phyloP scores from a whole-genome alignment of 2,113 vertebrate species.

The Crypturellus undulatus region DNA sequence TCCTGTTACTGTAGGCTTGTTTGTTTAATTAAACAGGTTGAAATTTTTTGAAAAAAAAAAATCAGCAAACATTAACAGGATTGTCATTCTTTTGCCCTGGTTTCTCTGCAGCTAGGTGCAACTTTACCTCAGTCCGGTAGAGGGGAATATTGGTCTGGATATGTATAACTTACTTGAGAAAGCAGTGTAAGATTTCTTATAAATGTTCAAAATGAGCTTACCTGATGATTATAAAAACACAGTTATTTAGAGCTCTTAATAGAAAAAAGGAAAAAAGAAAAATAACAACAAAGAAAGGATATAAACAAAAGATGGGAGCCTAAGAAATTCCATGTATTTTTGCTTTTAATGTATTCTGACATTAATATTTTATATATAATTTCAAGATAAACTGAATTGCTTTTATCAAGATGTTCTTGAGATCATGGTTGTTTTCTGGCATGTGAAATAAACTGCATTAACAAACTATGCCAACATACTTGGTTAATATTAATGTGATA shows the following conservation, averaged over 20 bases:
- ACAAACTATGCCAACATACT: background rate
- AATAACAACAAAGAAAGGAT: background rate
- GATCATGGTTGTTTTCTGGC: background rate
- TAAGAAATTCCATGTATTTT: conserved; percentile 25
- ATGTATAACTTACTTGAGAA: background rate
- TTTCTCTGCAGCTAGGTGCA: conserved; percentile 29
- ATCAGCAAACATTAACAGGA: background rate
- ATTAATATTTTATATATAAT: background rate
- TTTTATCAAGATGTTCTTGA: background rate
- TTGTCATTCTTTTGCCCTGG: background rate
- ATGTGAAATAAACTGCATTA: background rate
- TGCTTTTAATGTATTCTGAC: background rate
- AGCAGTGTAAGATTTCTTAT: background rate
- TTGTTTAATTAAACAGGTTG: conserved; percentile 35
- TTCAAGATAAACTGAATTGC: background rate
- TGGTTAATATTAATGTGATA: background rate
- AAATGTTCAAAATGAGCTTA: conserved; percentile 47
- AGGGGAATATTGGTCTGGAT: conserved; percentile 69
- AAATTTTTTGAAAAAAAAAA: conserved; percentile 11
- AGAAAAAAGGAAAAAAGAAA: background rate
- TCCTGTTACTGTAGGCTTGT: background rate
- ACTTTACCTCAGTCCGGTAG: conserved; percentile 62
- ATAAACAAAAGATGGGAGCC: conserved; percentile 22
- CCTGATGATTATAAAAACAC: conserved; percentile 42
- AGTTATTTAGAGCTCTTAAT: conserved; percentile 65